These are phyloP conservation scores for Chymomyza procnemis DNA, from an alignment of 2,888 invertebrate genomes.

Conservation along the genomic window DNA sequence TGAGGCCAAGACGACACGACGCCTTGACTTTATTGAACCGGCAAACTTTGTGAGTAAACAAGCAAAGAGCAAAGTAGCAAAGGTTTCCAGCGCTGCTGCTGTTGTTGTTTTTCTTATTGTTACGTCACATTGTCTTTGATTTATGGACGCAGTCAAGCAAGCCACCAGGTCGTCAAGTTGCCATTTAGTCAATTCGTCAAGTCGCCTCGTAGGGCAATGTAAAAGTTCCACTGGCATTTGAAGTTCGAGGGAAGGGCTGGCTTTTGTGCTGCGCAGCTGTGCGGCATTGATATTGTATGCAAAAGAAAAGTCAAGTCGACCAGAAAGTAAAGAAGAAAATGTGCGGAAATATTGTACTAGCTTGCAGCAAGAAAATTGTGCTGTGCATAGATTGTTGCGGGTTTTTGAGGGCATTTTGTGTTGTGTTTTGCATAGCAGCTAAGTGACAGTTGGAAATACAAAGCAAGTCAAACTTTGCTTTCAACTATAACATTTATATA, in stretches of 20 bases:
- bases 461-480: not conserved
- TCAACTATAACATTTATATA: not conserved
- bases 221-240: not conserved
- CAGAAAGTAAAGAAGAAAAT: slow-evolving; percentile 20
- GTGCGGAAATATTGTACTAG: slow-evolving; percentile 31
- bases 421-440: slow-evolving; percentile 2
- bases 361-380: slow-evolving; percentile 16
- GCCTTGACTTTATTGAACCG: slow-evolving; percentile 39
- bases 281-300: slow-evolving; percentile 16
- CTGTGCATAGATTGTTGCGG: not conserved
- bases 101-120: slow-evolving; percentile 12
- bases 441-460: slow-evolving; percentile 3
- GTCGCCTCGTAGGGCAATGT: slow-evolving; percentile 11
- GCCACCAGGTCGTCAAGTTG: slow-evolving; percentile 19
- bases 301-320: not conserved
- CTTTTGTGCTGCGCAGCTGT: not conserved
- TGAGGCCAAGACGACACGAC: slow-evolving; percentile 38
- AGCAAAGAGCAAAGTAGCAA: slow-evolving; percentile 33
- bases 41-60: slow-evolving; percentile 12
- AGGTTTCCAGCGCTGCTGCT: slow-evolving; percentile 1
- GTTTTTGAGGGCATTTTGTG: not conserved
- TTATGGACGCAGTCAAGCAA: slow-evolving; percentile 37
- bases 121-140: slow-evolving; percentile 52
- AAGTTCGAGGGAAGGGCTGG: not conserved
- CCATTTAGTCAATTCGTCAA: not conserved